Evolutionary conservation across 1,140 invertebrate species (phyloP), one percentile per base, ranked within the genome.

Genomic region (Whitmania pigra): DNA sequence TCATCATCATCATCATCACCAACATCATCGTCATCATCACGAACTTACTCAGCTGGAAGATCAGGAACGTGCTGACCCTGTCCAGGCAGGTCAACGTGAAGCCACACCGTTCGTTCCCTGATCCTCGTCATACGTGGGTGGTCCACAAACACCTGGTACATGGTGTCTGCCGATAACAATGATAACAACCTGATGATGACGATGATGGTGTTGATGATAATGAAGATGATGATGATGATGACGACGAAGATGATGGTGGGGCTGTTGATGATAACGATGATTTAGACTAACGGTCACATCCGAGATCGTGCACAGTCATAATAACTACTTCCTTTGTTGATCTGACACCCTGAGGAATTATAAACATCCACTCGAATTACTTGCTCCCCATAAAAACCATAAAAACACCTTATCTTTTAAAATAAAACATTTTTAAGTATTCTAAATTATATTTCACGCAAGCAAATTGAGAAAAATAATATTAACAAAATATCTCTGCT

Each of bases 251-350:
- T n/a, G 57, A 63, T 17, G 43, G 13, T 49, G 67, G 13, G 3
- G 25, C 2, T 68, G 67, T 0, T 29, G 25, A 18, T 31, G 67
- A 22, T 15, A 9, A 36, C 18, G 67, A n/a, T 15, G 25, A 6
- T 31, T 15, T 18, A 74, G n/a, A 90, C 89, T 89, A 85, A 92
- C 90, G 89, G 81, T 92, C 92, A 78, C 89, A 90, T 80, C 91
- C 91, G 75, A 93, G 84, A 80, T 94, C 91, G 81, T 94, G 91
- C 6, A 93, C 89, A 22, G 91, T 93, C 36, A 93, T 82, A 78
- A 93, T 90, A 67, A 91, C 86, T 73, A 90, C 89, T 76, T 89
- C 88, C 77, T 89, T 87, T 78, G 89, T 88, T 71, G 86, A 87
- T 74, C 90, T 79, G 81, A 90, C 88, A 71, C 90, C 90, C 89